Conservation (phyloP, 1,140 invertebrate species). For the Drosophila punjabiensis region DNA sequence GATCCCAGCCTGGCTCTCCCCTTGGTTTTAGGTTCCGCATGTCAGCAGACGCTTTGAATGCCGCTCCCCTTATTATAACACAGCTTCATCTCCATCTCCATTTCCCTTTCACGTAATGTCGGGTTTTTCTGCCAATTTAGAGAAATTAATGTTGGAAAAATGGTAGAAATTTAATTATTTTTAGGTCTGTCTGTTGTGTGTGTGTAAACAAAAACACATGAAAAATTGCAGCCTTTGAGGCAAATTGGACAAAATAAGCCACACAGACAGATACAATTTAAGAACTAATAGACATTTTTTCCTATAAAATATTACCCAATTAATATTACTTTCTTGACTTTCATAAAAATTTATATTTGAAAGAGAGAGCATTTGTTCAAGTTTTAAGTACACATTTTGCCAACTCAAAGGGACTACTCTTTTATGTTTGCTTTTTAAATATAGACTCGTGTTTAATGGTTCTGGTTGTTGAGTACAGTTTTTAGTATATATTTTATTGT, state of each 20-base stretch:
- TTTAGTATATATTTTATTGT: slow-evolving; percentile 15
- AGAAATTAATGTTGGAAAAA: slow-evolving; percentile 21
- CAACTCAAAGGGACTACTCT: too few relatives aligned
- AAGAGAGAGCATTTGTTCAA: neutral
- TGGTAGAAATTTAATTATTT: slow-evolving; percentile 20
- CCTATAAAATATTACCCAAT: neutral
- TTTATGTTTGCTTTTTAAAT: slow-evolving; percentile 6
- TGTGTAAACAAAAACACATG: neutral
- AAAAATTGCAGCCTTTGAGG: neutral
- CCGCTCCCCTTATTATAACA: slow-evolving; percentile 9
- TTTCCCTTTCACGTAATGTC: neutral
- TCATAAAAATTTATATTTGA: neutral
- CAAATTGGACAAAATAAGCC: slow-evolving; percentile 1
- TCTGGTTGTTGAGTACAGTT: neutral
- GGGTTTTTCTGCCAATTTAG: slow-evolving; percentile 13
- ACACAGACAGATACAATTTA: neutral
- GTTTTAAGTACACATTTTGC: neutral
- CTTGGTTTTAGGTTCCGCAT: slow-evolving; percentile 8
- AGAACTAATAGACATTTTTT: neutral
- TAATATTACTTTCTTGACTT: neutral
- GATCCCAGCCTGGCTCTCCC: neutral
- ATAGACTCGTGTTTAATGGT: neutral
- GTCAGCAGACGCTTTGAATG: slow-evolving; percentile 8
- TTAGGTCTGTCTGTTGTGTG: neutral
- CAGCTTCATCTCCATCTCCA: neutral